These are phyloP conservation scores for Melanotaenia maccullochi DNA, from an alignment of 2,797 vertebrate genomes.

Conservation along the genomic window DNA sequence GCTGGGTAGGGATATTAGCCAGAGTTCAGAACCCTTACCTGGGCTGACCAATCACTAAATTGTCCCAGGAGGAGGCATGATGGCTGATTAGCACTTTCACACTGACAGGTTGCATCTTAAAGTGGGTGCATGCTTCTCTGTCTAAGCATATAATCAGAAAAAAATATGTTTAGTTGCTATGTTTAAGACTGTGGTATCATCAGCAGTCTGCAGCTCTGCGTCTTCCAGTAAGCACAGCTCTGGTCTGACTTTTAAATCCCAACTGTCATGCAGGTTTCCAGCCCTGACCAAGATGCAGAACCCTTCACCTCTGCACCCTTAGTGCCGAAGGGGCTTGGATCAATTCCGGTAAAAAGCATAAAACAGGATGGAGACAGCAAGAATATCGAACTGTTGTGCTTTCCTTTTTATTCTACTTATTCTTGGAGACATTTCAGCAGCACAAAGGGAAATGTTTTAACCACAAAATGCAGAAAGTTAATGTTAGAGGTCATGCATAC, in stretches of 20 bases:
- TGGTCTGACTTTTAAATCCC: constrained; percentile 42
- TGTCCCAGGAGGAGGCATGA: constrained; percentile 32
- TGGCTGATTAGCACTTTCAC: constrained; percentile 36
- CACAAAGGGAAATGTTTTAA: constrained; percentile 38
- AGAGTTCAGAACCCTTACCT: constrained; percentile 36
- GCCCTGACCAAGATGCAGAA: constrained; percentile 38
- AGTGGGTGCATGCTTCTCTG: constrained; percentile 14
- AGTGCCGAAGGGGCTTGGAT: constrained; percentile 45
- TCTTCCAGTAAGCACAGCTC: constrained; percentile 45
- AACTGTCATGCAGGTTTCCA: constrained; percentile 55
- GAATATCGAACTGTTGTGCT: constrained; percentile 48
- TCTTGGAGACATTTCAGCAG: constrained; percentile 29
- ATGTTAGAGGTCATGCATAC: constrained; percentile 50
- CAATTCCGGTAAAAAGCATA: constrained; percentile 56
- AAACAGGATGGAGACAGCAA: constrained; percentile 43
- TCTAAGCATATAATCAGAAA: constrained; percentile 2
- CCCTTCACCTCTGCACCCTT: constrained; percentile 47
- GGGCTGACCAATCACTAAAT: constrained; percentile 69
- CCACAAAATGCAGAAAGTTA: constrained; percentile 44
- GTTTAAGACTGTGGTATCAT: constrained; percentile 1
- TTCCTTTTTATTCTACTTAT: constrained; percentile 43
- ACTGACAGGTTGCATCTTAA: constrained; percentile 37
- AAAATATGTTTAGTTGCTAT: constrained; percentile 24
- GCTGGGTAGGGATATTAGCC: constrained; percentile 56
- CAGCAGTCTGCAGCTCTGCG: constrained; percentile 26